Evolutionary conservation across 2,113 vertebrate species (phyloP).

Genomic region (Xyrauchen texanus): DNA sequence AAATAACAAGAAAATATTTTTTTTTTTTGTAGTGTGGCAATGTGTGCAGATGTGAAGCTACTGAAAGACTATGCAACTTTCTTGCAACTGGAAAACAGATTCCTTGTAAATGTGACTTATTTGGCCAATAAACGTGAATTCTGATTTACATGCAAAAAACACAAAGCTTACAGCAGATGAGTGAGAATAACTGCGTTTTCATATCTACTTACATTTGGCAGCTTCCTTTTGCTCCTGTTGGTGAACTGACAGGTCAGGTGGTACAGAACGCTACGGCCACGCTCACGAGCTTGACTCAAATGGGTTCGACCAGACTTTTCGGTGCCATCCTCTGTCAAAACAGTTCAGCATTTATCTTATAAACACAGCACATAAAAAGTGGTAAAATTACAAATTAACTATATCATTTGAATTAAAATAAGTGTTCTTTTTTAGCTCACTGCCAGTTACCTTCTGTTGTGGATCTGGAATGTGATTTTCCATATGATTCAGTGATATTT

Average conservation of each 20-base stretch:
- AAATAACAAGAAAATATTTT: no score
- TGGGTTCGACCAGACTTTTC: constrained; percentile 69
- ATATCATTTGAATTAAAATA: no score
- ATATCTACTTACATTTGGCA: constrained; percentile 80
- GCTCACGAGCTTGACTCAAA: constrained; percentile 74
- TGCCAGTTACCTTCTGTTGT: constrained; percentile 76
- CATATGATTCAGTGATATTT: constrained; percentile 84
- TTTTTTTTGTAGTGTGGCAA: no score
- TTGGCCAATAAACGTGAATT: no score
- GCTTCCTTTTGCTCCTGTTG: constrained; percentile 75
- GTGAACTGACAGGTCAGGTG: constrained; percentile 80
- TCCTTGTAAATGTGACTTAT: no score
- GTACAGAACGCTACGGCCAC: constrained; percentile 77
- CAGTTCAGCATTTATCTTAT: constrained; percentile 35
- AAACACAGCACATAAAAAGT: background rate
- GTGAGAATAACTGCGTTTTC: constrained; percentile 24
- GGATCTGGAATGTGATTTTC: constrained; percentile 66
- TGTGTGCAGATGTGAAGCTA: no score
- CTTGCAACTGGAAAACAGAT: no score
- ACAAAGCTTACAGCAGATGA: background rate
- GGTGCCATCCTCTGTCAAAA: constrained; percentile 67
- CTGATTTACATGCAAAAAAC: background rate
- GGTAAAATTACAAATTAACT: background rate
- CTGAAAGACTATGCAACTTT: no score
- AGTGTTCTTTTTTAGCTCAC: background rate